Conservation (phyloP, 1,140 invertebrate species). For the Bilobella aurantiaca region DNA sequence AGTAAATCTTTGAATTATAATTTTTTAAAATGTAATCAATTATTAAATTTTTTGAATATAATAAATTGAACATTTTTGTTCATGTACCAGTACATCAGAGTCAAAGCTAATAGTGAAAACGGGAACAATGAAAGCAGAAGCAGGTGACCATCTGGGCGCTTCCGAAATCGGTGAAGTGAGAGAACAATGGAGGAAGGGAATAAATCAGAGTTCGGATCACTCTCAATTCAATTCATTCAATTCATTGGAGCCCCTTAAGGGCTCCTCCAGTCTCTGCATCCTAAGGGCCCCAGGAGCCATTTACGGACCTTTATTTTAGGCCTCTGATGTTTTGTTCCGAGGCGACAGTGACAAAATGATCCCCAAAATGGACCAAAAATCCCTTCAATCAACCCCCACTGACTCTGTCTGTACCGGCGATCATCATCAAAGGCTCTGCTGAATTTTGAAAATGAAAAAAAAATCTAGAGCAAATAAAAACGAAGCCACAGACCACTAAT, state of each 20-base stretch:
- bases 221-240: conserved; percentile 2
- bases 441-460: not conserved
- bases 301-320: not conserved
- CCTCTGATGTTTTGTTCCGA: conserved; percentile 17
- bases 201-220: conserved; percentile 8
- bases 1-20: no score
- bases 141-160: conserved; percentile 1
- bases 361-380: conserved; percentile 8
- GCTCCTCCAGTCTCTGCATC: not conserved
- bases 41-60: no score
- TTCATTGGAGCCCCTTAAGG: not conserved
- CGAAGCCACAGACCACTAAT: not conserved
- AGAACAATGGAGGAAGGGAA: not conserved
- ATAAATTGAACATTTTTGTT: not conserved
- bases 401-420: not conserved
- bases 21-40: no score
- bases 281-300: not conserved
- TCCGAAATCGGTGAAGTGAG: not conserved
- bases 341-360: conserved; percentile 18
- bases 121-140: not conserved
- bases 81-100: not conserved
- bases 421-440: not conserved
- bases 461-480: not conserved
- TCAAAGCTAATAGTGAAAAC: not conserved
- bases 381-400: conserved; percentile 12